Evolutionary conservation across 1,140 invertebrate genomes (phyloP).

Genomic region (Neuroterus valhalla): DNA sequence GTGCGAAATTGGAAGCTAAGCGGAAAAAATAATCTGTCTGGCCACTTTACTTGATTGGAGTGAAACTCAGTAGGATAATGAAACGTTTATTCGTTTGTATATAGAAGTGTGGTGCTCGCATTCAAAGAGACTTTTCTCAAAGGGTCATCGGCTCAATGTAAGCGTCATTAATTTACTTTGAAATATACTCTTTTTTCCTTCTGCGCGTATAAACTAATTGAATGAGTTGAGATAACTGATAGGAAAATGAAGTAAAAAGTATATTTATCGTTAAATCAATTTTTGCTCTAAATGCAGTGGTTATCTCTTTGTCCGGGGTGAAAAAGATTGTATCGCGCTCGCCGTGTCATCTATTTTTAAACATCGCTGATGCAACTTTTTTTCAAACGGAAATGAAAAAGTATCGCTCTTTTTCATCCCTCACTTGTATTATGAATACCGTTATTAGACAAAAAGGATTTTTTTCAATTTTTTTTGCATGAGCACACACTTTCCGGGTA

Average conservation of each 20-base stretch:
- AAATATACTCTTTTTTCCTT: conserved; percentile 2
- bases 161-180: conserved; percentile 21
- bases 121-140: conserved; percentile 8
- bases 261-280: conserved; percentile 15
- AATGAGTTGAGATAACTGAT: conserved; percentile 8
- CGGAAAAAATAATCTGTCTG: conserved; percentile 37
- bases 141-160: conserved; percentile 12
- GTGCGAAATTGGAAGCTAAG: conserved; percentile 17
- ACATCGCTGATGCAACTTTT: conserved; percentile 25
- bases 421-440: conserved; percentile 3
- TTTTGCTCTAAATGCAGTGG: conserved; percentile 18
- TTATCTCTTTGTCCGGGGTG: conserved; percentile 7
- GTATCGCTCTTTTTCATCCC: conserved; percentile 8
- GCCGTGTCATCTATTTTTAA: conserved; percentile 25
- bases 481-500: not conserved
- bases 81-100: conserved; percentile 38
- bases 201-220: not conserved
- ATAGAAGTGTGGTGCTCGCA: not conserved
- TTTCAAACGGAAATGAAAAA: conserved; percentile 30
- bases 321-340: conserved; percentile 13
- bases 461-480: not conserved
- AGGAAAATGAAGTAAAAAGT: not conserved
- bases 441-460: conserved; percentile 13
- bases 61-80: conserved; percentile 54
- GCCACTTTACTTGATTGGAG: conserved; percentile 54